phyloP scores from a whole-genome alignment of 2,797 vertebrate genomes.

The Sebastes iracundus region DNA sequence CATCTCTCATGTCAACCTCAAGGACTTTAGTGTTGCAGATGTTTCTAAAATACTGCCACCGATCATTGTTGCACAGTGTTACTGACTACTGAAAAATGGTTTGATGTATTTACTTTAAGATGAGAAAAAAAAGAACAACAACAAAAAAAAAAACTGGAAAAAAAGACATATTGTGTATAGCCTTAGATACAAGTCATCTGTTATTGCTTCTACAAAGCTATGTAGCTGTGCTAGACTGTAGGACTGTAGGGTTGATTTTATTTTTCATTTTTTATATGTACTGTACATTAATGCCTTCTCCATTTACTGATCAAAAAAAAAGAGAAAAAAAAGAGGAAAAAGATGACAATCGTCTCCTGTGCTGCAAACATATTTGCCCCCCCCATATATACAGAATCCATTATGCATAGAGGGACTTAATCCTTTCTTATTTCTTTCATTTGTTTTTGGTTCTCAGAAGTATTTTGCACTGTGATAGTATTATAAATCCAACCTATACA shows the following conservation, averaged over 20 bases:
- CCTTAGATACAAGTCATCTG: slow-evolving; percentile 86
- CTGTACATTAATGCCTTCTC: slow-evolving; percentile 88
- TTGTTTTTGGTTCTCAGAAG: slow-evolving; percentile 74
- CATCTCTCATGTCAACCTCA: slow-evolving; percentile 75
- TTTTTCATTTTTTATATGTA: slow-evolving; percentile 82
- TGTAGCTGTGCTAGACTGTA: slow-evolving; percentile 85
- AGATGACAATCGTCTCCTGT: slow-evolving; percentile 89
- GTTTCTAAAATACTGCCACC: slow-evolving; percentile 88
- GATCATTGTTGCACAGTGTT: slow-evolving; percentile 88
- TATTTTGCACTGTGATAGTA: slow-evolving; percentile 90
- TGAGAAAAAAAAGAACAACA: slow-evolving; percentile 67
- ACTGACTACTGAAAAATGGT: slow-evolving; percentile 87
- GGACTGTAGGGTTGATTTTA: slow-evolving; percentile 82
- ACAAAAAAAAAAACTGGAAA: slow-evolving; percentile 74
- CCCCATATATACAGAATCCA: slow-evolving; percentile 80
- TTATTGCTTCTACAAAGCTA: slow-evolving; percentile 85
- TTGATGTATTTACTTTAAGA: slow-evolving; percentile 87
- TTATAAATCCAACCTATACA: slow-evolving; percentile 86
- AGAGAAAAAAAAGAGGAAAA: slow-evolving; percentile 72
- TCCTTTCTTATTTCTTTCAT: slow-evolving; percentile 65
- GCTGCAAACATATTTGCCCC: slow-evolving; percentile 84
- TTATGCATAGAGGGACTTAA: slow-evolving; percentile 79
- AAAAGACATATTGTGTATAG: slow-evolving; percentile 86
- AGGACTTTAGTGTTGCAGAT: slow-evolving; percentile 78
- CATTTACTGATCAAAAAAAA: slow-evolving; percentile 80